Evolutionary conservation across 2,888 invertebrate genomes (phyloP), one percentile per base, ranked within the genome.

Genomic region (Megalurothrips usitatus): DNA sequence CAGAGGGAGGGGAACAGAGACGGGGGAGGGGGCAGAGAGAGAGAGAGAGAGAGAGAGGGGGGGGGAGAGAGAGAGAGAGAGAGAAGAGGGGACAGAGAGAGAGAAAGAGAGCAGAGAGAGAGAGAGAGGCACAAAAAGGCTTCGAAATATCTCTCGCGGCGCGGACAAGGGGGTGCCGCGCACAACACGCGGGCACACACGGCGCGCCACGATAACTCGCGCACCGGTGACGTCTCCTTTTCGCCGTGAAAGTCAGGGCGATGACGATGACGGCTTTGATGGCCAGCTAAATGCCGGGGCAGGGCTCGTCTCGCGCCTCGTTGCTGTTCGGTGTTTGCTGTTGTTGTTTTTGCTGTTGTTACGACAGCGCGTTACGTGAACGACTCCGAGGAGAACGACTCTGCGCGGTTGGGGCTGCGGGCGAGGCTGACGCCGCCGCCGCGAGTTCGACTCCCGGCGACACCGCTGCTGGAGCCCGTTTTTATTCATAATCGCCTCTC

Each of bases 181-280:
- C 58, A 58, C 17, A 58, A 58, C 58, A n/a, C n/a, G 58, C 14
- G 6, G 17, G 19, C 17, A 58, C n/a, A 58, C 58, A 58, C 58
- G 58, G 17, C 58, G 17, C 14, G 58, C 58, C n/a, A 14, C n/a
- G 17, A 58, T 58, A 58, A 58, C 17, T 58, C 14, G 58, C 58
- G 58, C 58, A 58, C 58, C 14, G 58, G 19, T 58, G 58, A 58
- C 58, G 58, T 58, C 58, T 58, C 58, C n/a, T 58, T n/a, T 58
- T n/a, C 58, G 58, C 17, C 58, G 58, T 58, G 58, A 58, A 58
- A 58, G 58, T 58, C 58, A 58, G 58, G n/a, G 17, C 58, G 17
- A 19, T 58, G 58, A 58, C 58, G 14, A 17, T 58, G 58, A 58
- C 58, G 58, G 58, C 58, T 17, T 58, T 58, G 58, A 58, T 58